phyloP scores from a whole-genome alignment of 2,888 invertebrate genomes.

The Drosophila atroscutellata region DNA sequence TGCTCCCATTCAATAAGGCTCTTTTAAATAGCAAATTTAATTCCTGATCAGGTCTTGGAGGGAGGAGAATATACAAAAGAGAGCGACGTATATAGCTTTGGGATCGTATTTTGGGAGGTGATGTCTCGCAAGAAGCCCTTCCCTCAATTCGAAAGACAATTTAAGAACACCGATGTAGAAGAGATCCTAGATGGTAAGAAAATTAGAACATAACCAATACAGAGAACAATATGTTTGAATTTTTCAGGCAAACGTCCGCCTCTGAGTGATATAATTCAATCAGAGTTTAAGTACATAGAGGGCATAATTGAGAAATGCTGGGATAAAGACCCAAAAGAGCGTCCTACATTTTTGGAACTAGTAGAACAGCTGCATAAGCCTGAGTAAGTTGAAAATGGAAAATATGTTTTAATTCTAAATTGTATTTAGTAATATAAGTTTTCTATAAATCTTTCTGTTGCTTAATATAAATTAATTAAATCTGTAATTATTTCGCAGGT shows the following conservation, averaged over 20 bases:
- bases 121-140: conserved; percentile 7
- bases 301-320: neutral
- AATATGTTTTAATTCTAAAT: neutral
- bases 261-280: conserved; percentile 1
- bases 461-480: neutral
- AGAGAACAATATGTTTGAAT: neutral
- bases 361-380: neutral
- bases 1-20: neutral
- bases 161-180: rapidly evolving
- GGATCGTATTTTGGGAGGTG: neutral
- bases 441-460: neutral
- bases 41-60: neutral
- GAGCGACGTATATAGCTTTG: conserved; percentile 11
- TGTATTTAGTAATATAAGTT: neutral
- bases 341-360: neutral
- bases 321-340: neutral
- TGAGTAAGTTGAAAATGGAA: neutral
- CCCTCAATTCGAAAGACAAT: neutral
- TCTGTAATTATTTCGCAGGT: neutral
- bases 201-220: no score
- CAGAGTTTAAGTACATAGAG: neutral
- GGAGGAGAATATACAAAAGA: neutral
- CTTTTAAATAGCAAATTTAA: neutral
- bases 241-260: neutral
- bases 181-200: neutral